Base-by-base conservation (phyloP, 2,113 vertebrate genomes). In the Cololabis saira region DNA sequence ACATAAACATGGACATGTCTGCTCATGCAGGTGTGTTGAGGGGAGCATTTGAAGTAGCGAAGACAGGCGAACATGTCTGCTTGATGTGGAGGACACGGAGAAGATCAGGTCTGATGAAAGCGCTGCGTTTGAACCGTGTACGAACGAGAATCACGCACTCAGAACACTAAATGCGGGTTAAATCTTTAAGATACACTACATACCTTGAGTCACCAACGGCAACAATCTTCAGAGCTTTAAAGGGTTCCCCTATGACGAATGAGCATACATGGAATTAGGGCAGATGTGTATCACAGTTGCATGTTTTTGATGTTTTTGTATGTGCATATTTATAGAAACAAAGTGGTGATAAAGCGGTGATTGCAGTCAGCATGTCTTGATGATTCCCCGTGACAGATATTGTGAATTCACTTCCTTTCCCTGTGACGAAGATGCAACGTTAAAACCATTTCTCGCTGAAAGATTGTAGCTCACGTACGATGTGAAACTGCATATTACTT, bases 1-100 rank as follows among this genome's bases (percentile, higher is more conserved):
- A 76, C 51, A 16, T 84, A 84, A 91, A 88, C 82, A 85, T 24
- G 8, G 58, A 75, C 89, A 43, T 78, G 83, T 79, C 86, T 44
- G 60, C 50, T 67, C 90, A 63, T 63, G 88, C 74, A 60, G 16
- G 30, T 27, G 12, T 55, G 53, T 60, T 66, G 48, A n/a, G n/a
- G n/a, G n/a, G n/a, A 51, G 54, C 60, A 30, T 67, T 67, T 80
- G 58, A 74, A 78, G 62, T 33, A 48, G 49, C 13, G 37, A 52
- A 73, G 17, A 73, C 49, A 11, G 81, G 81, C 80, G 86, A 61
- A 66, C 66, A 62, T 64, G 45, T 75, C 52, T 57, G 68, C 61
- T 78, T 84, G 80, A 87, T 44, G 62, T 84, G 42, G 41, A 71
- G 7, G 40, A 68, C 70, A 18, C 11, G 2, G 14, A 58, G 21